Conservation (phyloP, 2,888 invertebrate genomes). For the Phasia obesa region DNA sequence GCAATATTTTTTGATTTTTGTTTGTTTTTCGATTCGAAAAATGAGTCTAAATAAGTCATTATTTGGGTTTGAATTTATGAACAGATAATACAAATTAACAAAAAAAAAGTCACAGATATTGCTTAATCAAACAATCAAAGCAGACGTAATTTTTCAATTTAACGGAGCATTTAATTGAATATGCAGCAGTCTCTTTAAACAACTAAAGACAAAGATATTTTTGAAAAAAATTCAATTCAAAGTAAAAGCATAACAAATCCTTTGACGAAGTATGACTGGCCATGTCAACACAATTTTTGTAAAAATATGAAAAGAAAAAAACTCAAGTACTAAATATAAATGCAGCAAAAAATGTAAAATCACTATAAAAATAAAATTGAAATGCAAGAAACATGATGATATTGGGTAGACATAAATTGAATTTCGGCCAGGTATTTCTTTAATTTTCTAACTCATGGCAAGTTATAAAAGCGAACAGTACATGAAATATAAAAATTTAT, state of each 20-base stretch:
- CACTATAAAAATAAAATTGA: constrained; percentile 43
- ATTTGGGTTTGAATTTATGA: constrained; percentile 40
- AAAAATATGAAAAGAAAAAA: not conserved
- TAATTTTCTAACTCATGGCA: too few species aligned
- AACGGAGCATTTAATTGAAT: constrained; percentile 64
- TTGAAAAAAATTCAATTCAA: not conserved
- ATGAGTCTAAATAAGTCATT: constrained; percentile 50
- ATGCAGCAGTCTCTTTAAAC: constrained; percentile 27
- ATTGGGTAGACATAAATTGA: constrained; percentile 8
- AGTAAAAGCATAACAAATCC: constrained; percentile 45
- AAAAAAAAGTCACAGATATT: constrained; percentile 29
- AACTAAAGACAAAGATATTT: constrained; percentile 29
- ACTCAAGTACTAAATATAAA: not conserved
- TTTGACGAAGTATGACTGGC: constrained; percentile 50
- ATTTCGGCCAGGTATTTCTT: too few species aligned
- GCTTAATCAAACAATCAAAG: constrained; percentile 42
- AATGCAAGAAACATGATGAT: not conserved
- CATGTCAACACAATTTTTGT: constrained; percentile 26
- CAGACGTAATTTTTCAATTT: constrained; percentile 54
- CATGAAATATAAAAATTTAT: too few species aligned
- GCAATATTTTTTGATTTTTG: constrained; percentile 25
- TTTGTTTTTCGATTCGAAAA: constrained; percentile 32
- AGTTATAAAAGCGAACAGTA: too few species aligned
- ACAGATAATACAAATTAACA: constrained; percentile 24
- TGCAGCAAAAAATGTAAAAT: constrained; percentile 47